Evolutionary conservation across 2,797 vertebrate species (phyloP).

Genomic region (Emydoidea blandingii): DNA sequence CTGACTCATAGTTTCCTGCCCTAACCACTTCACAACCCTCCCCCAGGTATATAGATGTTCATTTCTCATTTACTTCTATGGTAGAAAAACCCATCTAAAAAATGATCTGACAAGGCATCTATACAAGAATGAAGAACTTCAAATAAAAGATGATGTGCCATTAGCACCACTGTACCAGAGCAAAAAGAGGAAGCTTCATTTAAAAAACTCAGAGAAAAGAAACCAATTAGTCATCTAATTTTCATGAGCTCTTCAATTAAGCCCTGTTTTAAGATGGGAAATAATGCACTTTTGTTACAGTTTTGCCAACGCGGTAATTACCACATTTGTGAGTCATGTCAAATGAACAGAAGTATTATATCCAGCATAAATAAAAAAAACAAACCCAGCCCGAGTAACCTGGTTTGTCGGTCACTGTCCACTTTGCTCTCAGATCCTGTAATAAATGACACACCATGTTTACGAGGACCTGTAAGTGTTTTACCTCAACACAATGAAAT

Average conservation of each 20-base stretch:
- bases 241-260: background rate
- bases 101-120: background rate
- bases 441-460: background rate
- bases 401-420: background rate
- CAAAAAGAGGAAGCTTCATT: background rate
- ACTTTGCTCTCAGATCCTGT: background rate
- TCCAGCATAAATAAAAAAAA: background rate
- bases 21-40: background rate
- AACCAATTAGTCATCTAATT: background rate
- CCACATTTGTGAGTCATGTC: background rate
- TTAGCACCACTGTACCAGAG: background rate
- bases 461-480: background rate
- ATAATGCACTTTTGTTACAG: background rate
- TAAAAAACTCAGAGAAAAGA: background rate
- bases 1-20: background rate
- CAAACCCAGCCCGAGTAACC: background rate
- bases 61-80: background rate
- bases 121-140: background rate
- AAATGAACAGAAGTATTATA: background rate
- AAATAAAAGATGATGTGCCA: background rate
- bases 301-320: background rate
- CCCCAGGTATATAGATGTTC: background rate
- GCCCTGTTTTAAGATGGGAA: background rate
- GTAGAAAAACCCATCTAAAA: background rate
- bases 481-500: background rate